Conservation (phyloP, 2,888 invertebrate species). For the Drosophila nr. perissopoda region DNA sequence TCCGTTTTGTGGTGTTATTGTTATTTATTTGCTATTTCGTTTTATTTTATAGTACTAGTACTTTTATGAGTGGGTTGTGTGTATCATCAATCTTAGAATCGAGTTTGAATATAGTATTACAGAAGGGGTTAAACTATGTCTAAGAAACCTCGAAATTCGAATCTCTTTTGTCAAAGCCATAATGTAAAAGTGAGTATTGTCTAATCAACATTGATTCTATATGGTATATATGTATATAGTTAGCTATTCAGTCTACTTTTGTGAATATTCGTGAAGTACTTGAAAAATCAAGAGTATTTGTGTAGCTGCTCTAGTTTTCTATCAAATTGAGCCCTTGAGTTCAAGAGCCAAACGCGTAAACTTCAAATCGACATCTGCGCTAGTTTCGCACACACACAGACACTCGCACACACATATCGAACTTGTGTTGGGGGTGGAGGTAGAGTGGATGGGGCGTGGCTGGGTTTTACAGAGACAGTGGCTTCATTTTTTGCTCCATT, state of each 20-base stretch:
- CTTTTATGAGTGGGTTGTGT: not conserved
- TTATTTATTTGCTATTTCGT: not conserved
- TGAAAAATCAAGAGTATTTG: constrained; percentile 11
- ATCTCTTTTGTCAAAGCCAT: not conserved
- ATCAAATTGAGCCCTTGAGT: constrained; percentile 37
- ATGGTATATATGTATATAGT: not conserved
- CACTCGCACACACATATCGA: not conserved
- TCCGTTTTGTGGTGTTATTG: not conserved
- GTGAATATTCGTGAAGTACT: not conserved
- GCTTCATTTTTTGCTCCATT: constrained; percentile 60
- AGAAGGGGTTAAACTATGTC: not conserved
- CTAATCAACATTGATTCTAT: not conserved
- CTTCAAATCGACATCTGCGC: constrained; percentile 75
- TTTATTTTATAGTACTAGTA: not conserved
- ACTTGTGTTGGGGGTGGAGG: not conserved
- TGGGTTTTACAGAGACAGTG: constrained; percentile 31
- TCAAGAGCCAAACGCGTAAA: constrained; percentile 50
- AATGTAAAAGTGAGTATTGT: not conserved
- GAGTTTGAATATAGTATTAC: not conserved
- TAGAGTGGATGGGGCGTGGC: not conserved
- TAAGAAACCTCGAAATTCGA: not conserved
- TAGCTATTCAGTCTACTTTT: not conserved
- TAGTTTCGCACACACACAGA: constrained; percentile 41
- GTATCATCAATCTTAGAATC: not conserved
- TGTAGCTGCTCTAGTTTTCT: constrained; percentile 26